Percentiles rank a stretch among this genome's conserved stretches.
Evolutionary conservation across 2,797 vertebrate genomes (phyloP).

Genomic region (Sebastes hubbsi): DNA sequence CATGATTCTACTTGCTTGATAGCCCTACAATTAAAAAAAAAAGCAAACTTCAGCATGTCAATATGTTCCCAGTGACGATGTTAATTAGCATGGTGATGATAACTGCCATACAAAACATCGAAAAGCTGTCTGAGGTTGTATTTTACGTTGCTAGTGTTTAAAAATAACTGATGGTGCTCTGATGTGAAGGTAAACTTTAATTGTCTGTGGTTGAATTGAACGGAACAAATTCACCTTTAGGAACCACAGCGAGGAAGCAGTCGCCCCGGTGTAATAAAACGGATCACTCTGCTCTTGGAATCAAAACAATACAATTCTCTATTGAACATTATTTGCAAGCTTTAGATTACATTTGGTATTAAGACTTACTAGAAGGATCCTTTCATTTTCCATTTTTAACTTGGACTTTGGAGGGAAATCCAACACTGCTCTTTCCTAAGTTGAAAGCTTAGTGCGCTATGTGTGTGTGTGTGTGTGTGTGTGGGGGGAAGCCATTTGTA

Average conservation of each 20-base stretch:
- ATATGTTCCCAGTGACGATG: background rate
- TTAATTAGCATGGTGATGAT: background rate
- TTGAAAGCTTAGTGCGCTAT: conserved; percentile 17
- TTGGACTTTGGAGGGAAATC: conserved; percentile 38
- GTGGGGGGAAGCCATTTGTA: conserved; percentile 9
- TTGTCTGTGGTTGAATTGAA: background rate
- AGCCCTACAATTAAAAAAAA: background rate
- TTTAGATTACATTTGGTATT: conserved; percentile 10
- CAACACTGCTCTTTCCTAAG: conserved; percentile 15
- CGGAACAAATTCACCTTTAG: background rate
- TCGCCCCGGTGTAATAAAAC: background rate
- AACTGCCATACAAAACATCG: background rate
- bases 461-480: conserved; percentile 21
- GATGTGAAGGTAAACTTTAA: background rate
- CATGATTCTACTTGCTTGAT: background rate
- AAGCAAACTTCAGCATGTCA: background rate
- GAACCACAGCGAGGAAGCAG: background rate
- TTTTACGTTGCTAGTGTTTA: background rate
- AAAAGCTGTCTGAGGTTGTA: background rate
- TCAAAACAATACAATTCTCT: conserved; percentile 8
- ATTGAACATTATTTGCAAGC: background rate
- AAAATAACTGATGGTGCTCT: background rate
- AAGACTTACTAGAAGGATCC: background rate
- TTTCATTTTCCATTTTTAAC: conserved; percentile 8
- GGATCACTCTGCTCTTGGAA: background rate